Evolutionary conservation across 2,113 vertebrate genomes (phyloP).

Genomic region (Chloropsis hardwickii): DNA sequence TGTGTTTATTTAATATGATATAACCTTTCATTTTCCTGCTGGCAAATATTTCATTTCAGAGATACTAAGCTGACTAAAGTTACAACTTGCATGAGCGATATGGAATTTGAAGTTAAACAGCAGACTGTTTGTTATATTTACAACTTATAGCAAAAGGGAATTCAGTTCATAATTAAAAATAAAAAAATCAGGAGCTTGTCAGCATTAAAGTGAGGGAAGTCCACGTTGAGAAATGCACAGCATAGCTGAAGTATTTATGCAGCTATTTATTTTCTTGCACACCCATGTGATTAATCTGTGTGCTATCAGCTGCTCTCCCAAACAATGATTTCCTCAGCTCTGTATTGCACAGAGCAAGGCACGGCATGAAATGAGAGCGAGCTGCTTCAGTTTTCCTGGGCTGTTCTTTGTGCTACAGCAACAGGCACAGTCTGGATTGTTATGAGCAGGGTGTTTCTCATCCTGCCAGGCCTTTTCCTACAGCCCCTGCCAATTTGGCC

Average conservation of each 20-base stretch:
- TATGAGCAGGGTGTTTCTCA: conserved; percentile 9
- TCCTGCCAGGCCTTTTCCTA: conserved; percentile 30
- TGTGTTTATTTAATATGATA: conserved; percentile 36
- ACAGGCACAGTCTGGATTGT: background rate
- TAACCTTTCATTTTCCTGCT: conserved; percentile 36
- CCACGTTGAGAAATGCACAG: background rate
- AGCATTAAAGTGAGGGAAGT: background rate
- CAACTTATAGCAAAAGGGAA: conserved; percentile 24
- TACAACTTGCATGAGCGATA: background rate
- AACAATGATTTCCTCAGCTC: background rate
- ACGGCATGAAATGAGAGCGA: background rate
- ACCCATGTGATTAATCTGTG: background rate
- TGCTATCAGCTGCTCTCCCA: background rate
- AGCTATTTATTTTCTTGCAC: conserved; percentile 7
- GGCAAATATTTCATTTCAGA: conserved; percentile 53
- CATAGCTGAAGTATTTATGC: background rate
- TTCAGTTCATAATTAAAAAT: conserved; percentile 50
- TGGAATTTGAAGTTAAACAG: conserved; percentile 28
- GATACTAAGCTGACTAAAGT: conserved; percentile 41
- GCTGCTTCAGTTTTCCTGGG: background rate
- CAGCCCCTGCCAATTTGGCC: background rate
- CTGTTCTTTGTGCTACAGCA: background rate
- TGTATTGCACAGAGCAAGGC: background rate
- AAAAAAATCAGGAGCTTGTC: conserved; percentile 29
- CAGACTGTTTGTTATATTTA: background rate